Conservation (phyloP, 2,888 invertebrate species). For the Nebria brevicollis region DNA sequence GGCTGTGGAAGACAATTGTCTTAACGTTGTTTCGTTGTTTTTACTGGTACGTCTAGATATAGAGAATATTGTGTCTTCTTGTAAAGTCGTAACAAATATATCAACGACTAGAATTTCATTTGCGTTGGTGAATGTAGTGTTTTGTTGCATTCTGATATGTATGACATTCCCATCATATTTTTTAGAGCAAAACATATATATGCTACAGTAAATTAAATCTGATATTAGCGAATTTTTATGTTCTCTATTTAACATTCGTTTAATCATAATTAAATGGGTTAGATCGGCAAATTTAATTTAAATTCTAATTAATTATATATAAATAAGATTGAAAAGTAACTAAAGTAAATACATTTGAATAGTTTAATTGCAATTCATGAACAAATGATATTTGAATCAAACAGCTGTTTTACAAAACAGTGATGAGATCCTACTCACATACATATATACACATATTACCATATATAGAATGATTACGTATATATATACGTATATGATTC, state of each 20-base stretch:
- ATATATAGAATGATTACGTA: neutral
- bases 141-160: neutral
- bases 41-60: neutral
- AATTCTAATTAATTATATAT: neutral
- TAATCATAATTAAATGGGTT: no score
- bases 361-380: neutral
- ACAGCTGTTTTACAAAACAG: neutral
- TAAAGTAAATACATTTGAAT: neutral
- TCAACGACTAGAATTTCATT: neutral
- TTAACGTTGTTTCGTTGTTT: neutral
- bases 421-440: neutral
- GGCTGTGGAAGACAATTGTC: constrained; percentile 14
- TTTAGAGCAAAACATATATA: no score
- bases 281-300: neutral
- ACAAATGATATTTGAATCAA: neutral
- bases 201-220: no score
- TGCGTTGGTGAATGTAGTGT: neutral
- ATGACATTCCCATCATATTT: no score
- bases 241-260: no score
- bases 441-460: neutral
- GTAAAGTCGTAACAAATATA: neutral
- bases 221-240: no score
- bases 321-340: neutral
- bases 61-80: neutral
- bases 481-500: constrained; percentile 8